Evolutionary conservation across 2,888 invertebrate genomes (phyloP), one percentile per base, ranked within the genome.

Genomic region (Nasonovia ribisnigri): DNA sequence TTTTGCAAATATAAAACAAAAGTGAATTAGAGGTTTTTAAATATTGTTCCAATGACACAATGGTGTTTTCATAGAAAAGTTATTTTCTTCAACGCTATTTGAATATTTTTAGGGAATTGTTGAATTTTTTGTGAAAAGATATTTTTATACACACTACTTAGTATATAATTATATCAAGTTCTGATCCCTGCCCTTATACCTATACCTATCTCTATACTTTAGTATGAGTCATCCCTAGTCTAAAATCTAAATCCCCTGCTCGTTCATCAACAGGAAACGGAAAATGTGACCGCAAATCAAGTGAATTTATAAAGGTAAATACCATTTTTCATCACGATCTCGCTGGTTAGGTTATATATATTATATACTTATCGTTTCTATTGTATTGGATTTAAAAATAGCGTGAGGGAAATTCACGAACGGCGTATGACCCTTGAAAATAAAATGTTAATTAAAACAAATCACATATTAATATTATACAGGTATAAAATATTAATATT

Each of bases 361-460:
- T n/a, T n/a, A n/a, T n/a, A n/a, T n/a, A 67, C n/a, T 6, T n/a
- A n/a, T 67, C 13, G n/a, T 67, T 67, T 67, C n/a, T 67, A n/a
- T 67, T n/a, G 16, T n/a, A 67, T 67, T 13, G 67, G n/a, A 16
- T 67, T 67, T 67, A n/a, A 16, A 67, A n/a, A n/a, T 6, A n/a
- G n/a, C 67, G 67, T 67, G 67, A 67, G n/a, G 16, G n/a, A n/a
- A 67, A 67, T n/a, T n/a, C 67, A 67, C 67, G 67, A 67, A n/a
- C n/a, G 67, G n/a, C n/a, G n/a, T 67, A 16, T 67, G 67, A 67
- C n/a, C 13, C 67, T 1, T 5, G 5, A 16, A 67, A n/a, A n/a
- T 16, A 11, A 67, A 67, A 67, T n/a, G 67, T 67, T 67, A n/a
- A 67, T 67, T n/a, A 67, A n/a, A 67, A n/a, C 16, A 67, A 67